Conservation (phyloP, 2,888 invertebrate species). For the Hydrotaea cyrtoneurina region DNA sequence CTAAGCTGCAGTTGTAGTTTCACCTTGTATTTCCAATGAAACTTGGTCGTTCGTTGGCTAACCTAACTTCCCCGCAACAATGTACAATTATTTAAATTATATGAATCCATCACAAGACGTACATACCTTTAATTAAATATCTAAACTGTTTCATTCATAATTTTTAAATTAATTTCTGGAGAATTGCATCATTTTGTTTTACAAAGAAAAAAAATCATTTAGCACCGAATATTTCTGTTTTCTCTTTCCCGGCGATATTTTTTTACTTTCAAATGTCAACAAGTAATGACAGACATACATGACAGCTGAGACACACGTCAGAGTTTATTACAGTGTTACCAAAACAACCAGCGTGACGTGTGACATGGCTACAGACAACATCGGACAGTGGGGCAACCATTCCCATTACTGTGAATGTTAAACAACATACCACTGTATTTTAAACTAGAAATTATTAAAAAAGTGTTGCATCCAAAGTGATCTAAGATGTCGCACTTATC, state of each 20-base stretch:
- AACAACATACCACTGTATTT: too few species aligned
- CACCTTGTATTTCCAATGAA: neutral
- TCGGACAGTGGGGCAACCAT: too few species aligned
- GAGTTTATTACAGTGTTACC: neutral
- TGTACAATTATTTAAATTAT: neutral
- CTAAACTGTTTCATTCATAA: slow-evolving; percentile 35
- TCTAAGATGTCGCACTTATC: too few species aligned
- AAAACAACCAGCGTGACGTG: too few species aligned
- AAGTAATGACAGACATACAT: slow-evolving; percentile 27
- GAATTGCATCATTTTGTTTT: neutral
- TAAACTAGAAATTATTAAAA: too few species aligned
- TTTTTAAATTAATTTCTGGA: slow-evolving; percentile 37
- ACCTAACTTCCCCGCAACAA: slow-evolving; percentile 32
- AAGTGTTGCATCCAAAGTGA: too few species aligned
- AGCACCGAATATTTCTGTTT: slow-evolving; percentile 37
- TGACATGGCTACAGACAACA: too few species aligned
- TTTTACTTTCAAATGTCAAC: slow-evolving; percentile 41
- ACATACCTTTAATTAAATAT: neutral
- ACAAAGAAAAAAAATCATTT: neutral
- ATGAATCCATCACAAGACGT: neutral
- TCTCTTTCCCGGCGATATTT: slow-evolving; percentile 51
- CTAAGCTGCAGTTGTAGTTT: neutral
- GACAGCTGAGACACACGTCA: slow-evolving; percentile 62
- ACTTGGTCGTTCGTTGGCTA: neutral
- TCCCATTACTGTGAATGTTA: too few species aligned